Evolutionary conservation across 1,140 invertebrate genomes (phyloP).

Genomic region (Temnothorax longispinosus): DNA sequence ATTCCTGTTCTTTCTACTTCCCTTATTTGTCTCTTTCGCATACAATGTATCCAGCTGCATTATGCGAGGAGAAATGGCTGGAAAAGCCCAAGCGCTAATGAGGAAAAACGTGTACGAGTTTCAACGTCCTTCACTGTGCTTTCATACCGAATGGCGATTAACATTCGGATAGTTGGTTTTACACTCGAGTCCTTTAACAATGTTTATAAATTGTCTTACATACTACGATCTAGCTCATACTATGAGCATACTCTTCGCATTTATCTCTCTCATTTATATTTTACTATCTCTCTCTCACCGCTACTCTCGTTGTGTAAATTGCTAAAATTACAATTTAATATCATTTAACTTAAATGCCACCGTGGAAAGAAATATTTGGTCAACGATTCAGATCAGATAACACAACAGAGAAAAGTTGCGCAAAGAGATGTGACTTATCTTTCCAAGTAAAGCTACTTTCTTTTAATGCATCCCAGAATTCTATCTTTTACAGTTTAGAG

Average conservation of each 20-base stretch:
- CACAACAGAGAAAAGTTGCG: slow-evolving; percentile 24
- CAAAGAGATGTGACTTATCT: slow-evolving; percentile 58
- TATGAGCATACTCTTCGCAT: neutral
- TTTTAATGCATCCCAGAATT: slow-evolving; percentile 37
- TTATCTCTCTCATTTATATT: neutral
- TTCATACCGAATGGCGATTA: slow-evolving; percentile 30
- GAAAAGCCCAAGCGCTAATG: slow-evolving; percentile 65
- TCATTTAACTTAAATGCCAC: neutral
- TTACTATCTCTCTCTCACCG: neutral
- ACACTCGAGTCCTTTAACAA: slow-evolving; percentile 16
- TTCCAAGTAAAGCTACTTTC: slow-evolving; percentile 33
- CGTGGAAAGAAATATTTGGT: slow-evolving; percentile 35
- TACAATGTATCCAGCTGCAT: slow-evolving; percentile 65
- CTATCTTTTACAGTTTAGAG: slow-evolving; percentile 15
- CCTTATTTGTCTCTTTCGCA: slow-evolving; percentile 64
- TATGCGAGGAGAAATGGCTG: slow-evolving; percentile 54
- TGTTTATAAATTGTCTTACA: slow-evolving; percentile 13
- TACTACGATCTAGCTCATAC: neutral
- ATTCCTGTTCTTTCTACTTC: slow-evolving; percentile 40
- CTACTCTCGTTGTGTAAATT: slow-evolving; percentile 9
- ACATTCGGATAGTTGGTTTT: slow-evolving; percentile 31
- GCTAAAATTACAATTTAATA: slow-evolving; percentile 44
- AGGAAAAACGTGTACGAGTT: slow-evolving; percentile 52
- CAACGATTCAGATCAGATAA: slow-evolving; percentile 41
- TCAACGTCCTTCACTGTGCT: neutral